Conservation (phyloP, 1,140 invertebrate species). For the Drosophila nasuta region DNA sequence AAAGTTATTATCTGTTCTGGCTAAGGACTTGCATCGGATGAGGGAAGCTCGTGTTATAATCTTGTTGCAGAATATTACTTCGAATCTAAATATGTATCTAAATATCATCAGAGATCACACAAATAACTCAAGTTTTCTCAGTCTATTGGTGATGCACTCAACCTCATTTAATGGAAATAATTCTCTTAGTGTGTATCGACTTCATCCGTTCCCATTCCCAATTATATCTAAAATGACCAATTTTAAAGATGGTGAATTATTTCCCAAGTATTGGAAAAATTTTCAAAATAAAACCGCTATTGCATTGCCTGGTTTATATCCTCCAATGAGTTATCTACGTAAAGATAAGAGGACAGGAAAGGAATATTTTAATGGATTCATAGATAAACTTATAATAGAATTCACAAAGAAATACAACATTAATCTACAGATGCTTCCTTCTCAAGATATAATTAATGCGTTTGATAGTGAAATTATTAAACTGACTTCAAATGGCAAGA, state of each 20-base stretch:
- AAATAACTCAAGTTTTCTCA: neutral
- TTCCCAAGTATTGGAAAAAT: slow-evolving; percentile 6
- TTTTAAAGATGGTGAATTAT: neutral
- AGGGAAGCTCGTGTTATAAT: slow-evolving; percentile 14
- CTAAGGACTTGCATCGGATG: slow-evolving; percentile 16
- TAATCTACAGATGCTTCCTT: neutral
- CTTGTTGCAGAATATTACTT: neutral
- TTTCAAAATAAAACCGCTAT: slow-evolving; percentile 14
- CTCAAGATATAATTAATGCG: too few relatives aligned
- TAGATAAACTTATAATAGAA: neutral
- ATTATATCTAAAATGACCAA: neutral
- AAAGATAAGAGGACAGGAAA: neutral
- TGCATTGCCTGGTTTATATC: neutral
- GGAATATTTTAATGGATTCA: neutral
- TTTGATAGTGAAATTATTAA: neutral
- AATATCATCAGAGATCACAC: neutral
- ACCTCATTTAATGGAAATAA: neutral
- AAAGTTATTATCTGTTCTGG: slow-evolving; percentile 2
- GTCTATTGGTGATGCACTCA: slow-evolving; percentile 1
- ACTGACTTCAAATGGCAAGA: neutral
- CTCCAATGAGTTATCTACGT: neutral
- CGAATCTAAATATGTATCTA: neutral
- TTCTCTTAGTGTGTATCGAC: neutral
- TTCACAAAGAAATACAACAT: slow-evolving; percentile 21
- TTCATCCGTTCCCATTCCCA: slow-evolving; percentile 21